Conservation (phyloP, 30 jellyfish, hydroid and myxozoan species). For the Catostylus mosaicus region DNA sequence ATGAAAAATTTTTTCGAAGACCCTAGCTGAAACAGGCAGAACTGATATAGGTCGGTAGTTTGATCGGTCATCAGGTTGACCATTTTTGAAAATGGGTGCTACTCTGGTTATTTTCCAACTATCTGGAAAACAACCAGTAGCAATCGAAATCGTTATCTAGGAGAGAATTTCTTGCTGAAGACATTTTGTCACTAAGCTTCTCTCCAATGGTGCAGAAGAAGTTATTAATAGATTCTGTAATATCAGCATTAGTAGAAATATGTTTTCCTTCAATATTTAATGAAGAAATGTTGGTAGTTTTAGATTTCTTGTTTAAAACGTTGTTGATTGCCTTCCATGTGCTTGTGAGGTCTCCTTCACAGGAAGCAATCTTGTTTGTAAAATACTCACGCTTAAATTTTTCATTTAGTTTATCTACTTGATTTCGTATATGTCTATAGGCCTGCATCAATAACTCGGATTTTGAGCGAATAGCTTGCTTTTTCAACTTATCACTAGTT, state of each 20-base stretch:
- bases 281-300: background rate
- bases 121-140: too few species aligned
- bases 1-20: too few species aligned
- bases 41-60: too few species aligned
- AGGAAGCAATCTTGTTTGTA: slow-evolving; percentile 2
- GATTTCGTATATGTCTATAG: slow-evolving; percentile 16
- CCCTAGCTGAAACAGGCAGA: too few species aligned
- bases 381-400: slow-evolving; percentile 19
- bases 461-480: background rate
- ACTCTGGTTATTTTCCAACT: too few species aligned
- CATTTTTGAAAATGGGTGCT: too few species aligned
- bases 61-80: too few species aligned
- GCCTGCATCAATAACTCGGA: slow-evolving; percentile 9
- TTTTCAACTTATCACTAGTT: background rate
- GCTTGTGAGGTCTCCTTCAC: slow-evolving; percentile 4
- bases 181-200: too few species aligned
- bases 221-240: background rate
- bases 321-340: background rate
- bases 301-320: background rate
- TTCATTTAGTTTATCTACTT: background rate
- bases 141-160: too few species aligned
- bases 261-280: background rate
- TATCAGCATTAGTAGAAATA: too few species aligned
- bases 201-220: background rate
- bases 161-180: too few species aligned